A percentile compares a stretch with the other conserved stretches of the same genome.
These are phyloP conservation scores for Psettodes erumei DNA, from an alignment of 2,113 vertebrate species.

Conservation along the genomic window DNA sequence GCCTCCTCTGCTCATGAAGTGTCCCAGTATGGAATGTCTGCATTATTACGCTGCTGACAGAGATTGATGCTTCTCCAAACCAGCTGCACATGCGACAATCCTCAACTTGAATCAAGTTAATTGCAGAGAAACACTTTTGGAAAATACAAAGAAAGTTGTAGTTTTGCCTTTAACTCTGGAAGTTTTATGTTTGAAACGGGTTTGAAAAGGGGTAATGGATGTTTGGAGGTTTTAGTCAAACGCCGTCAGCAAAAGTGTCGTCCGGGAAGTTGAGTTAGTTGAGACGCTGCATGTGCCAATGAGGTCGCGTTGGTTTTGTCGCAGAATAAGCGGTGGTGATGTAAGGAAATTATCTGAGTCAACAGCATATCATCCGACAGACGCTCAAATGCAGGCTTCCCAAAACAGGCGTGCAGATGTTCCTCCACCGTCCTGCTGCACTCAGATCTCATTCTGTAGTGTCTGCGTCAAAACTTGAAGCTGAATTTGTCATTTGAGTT, in stretches of 20 bases:
- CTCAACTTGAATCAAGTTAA: slow-evolving; percentile 64
- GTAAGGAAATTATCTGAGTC: slow-evolving; percentile 59
- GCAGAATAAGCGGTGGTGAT: slow-evolving; percentile 45
- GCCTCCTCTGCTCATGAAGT: slow-evolving; percentile 69
- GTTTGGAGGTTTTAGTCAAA: slow-evolving; percentile 44
- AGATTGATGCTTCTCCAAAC: slow-evolving; percentile 79
- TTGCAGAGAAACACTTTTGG: slow-evolving; percentile 43
- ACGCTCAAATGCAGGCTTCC: slow-evolving; percentile 34
- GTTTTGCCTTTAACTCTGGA: slow-evolving; percentile 37
- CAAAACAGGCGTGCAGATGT: slow-evolving; percentile 34
- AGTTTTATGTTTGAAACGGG: slow-evolving; percentile 27
- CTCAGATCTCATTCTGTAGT: slow-evolving; percentile 10
- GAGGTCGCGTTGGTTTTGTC: slow-evolving; percentile 20
- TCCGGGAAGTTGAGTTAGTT: slow-evolving; percentile 45
- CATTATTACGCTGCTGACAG: slow-evolving; percentile 81
- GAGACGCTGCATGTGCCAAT: slow-evolving; percentile 28
- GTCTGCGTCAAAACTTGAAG: slow-evolving; percentile 13
- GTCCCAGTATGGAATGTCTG: slow-evolving; percentile 80
- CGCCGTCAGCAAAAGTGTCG: slow-evolving; percentile 52
- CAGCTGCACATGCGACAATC: slow-evolving; percentile 75
- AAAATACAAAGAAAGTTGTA: slow-evolving; percentile 24
- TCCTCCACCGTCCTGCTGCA: slow-evolving; percentile 3
- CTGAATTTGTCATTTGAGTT: background rate
- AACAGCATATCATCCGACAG: slow-evolving; percentile 55
- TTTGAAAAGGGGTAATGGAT: slow-evolving; percentile 27